Base-by-base conservation (phyloP, 2,888 invertebrate species). In the Spisula solida region DNA sequence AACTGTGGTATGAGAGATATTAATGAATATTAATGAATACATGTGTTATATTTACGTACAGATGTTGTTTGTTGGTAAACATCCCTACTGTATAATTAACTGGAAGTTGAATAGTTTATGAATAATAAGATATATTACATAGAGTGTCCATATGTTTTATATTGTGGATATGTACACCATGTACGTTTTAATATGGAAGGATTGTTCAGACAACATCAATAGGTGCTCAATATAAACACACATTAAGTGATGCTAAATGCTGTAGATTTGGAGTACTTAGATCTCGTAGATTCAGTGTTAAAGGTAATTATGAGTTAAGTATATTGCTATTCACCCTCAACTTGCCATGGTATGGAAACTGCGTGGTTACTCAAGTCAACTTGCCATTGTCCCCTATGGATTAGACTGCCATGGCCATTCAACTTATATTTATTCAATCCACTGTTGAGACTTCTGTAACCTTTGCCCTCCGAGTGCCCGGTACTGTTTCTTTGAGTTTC, bases 201-300 rank as follows among this genome's bases (percentile, higher is more conserved):
- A 66, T 25, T 12, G 60, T 25, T 18, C n/a, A 5, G 60, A 66
- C 25, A 25, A n/a, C 60, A 66, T 66, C 0, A 66, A 6, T 66
- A 25, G 8, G 60, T 66, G 60, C 25, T 66, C 6, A 25, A 66
- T 66, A 25, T 66, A 25, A 66, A 66, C 25, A 25, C n/a, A 25
- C 60, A 66, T 10, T 8, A 56, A 34, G 60, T 16, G n/a, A 85
- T 81, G 81, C 60, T 70, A 8, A 60, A 47, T 16, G 12, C 12
- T 84, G 34, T n/a, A 10, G 81, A 81, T 16, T 8, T n/a, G 48
- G 70, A 66, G 6, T 86, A 81, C 20, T n/a, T 86, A 81, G 81
- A 81, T 81, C 29, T 86, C 60, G 75, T 86, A 5, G 81, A 85
- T 85, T 56, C 79, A 55, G 78, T 85, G 20, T 55, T 85, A n/a